Evolutionary conservation across 2,113 vertebrate species (phyloP), one percentile per base, ranked within the genome.

Genomic region (Pitta sordida): DNA sequence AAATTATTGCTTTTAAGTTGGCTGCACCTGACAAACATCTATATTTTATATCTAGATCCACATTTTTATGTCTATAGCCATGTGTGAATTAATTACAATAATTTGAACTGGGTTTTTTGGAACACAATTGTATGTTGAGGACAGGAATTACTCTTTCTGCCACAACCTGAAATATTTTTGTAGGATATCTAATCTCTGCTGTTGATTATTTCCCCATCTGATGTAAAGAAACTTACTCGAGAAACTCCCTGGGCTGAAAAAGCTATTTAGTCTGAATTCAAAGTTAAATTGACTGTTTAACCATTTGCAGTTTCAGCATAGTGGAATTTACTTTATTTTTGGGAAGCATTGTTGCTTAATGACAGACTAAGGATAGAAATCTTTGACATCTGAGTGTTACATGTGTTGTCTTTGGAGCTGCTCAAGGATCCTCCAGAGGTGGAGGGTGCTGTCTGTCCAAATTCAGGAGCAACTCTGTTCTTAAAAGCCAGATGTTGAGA

Each of bases 401-500:
- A 21, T 10, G 18, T 81, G 68, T 55, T 83, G 23, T 51, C 41
- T 49, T 36, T 53, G 63, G 37, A 70, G 32, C 29, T 63, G 34
- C n/a, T 62, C 41, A 44, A n/a, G 13, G 43, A 52, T 58, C 41
- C 6, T 70, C 19, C 16, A 11, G 52, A 82, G 34, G 17, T 62
- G 37, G 23, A 51, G 36, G 34, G 53, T 37, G 41, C 41, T 15
- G 52, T 62, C 53, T 90, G 39, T 59, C 60, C 43, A 48, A 78
- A 49, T 81, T 79, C 39, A 41, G 39, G n/a, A n/a, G n/a, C n/a
- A n/a, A n/a, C 26, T 53, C 59, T 70, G 46, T 91, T 82, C 70
- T 85, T 77, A 87, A 85, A 91, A 70, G 43, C 67, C 67, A 80
- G 83, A 58, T 89, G 67, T 90, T 85, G 84, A 89, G 58, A 91